These are phyloP conservation scores for Pristionchus entomophagus DNA, from an alignment of 2,888 invertebrate genomes.

Conservation along the genomic window DNA sequence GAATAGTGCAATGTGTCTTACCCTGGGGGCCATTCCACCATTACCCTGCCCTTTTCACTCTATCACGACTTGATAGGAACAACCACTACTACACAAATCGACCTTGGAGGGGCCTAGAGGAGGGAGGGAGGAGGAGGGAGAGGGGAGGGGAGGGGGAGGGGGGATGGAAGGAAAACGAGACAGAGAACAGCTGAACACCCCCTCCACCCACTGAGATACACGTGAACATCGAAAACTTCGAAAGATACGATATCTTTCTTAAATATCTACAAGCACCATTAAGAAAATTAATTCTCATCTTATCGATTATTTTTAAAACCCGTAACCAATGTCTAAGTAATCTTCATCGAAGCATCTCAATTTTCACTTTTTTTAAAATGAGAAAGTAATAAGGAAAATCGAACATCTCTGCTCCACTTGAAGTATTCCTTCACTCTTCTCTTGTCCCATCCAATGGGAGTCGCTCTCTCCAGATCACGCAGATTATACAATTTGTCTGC, in stretches of 20 bases:
- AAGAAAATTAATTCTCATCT: too few species aligned
- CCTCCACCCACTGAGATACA: too few species aligned
- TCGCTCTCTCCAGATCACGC: conserved; percentile 82
- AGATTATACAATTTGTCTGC: conserved; percentile 89
- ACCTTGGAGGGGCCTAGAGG: neutral
- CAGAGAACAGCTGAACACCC: conserved; percentile 23
- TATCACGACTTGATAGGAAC: conserved; percentile 17
- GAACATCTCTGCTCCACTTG: conserved; percentile 67
- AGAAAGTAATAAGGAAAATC: neutral
- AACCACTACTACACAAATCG: neutral
- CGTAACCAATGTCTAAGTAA: too few species aligned
- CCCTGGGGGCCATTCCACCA: conserved; percentile 6
- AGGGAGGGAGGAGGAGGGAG: too few species aligned
- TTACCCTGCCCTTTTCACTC: neutral
- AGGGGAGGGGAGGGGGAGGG: too few species aligned
- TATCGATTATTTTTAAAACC: too few species aligned
- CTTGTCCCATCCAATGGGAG: conserved; percentile 71
- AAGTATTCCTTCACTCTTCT: conserved; percentile 70
- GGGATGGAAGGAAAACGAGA: too few species aligned
- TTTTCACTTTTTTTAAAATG: too few species aligned
- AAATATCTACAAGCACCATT: too few species aligned
- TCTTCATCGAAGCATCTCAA: too few species aligned
- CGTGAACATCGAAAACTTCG: too few species aligned
- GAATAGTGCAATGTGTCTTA: neutral
- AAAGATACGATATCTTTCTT: too few species aligned